Evolutionary conservation across 2,113 vertebrate species (phyloP), one percentile per base, ranked within the genome.

Genomic region (Ceratotherium simum): DNA sequence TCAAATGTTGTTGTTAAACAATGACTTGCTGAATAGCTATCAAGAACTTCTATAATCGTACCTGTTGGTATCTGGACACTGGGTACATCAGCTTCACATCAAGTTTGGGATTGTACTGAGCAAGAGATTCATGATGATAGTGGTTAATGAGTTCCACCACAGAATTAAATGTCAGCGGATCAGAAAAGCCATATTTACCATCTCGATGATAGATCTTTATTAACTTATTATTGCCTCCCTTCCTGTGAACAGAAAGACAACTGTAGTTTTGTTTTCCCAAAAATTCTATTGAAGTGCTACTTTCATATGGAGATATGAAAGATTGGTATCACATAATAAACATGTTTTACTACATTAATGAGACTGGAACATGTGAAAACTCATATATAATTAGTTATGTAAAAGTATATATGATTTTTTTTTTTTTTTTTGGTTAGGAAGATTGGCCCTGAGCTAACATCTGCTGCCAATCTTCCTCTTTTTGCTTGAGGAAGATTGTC

Each of bases 151-250:
- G 99, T 82, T 99, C 99, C 98, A 99, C 99, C 21, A 99, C 99
- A 0, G 99, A 99, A 67, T 98, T 99, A 98, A 99, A 99, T 0
- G 99, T 99, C 96, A 99, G 98, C 0, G 99, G 99, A 93, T 99
- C 99, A 54, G 99, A 99, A 98, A 99, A 99, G 95, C 99, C 99
- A 0, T 99, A 99, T 97, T 99, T 99, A 46, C 99, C 99, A 83
- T 99, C 99, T 8, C 98, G 99, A 97, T 99, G 99, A 97, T 99
- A 99, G 97, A 99, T 99, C 99, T 99, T 99, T 96, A 99, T 99
- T 98, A 99, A 98, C 69, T 99, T 99, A 98, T 99, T 99, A 98
- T 99, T 99, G 86, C 99, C 99, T 72, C 99, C 99, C 98, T 99
- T 99, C 99, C 99, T 99, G 98, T 90, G 98, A 98, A 98, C 85